These are phyloP conservation scores for Pyrrhia umbra DNA, from an alignment of 2,888 invertebrate species.

Conservation along the genomic window DNA sequence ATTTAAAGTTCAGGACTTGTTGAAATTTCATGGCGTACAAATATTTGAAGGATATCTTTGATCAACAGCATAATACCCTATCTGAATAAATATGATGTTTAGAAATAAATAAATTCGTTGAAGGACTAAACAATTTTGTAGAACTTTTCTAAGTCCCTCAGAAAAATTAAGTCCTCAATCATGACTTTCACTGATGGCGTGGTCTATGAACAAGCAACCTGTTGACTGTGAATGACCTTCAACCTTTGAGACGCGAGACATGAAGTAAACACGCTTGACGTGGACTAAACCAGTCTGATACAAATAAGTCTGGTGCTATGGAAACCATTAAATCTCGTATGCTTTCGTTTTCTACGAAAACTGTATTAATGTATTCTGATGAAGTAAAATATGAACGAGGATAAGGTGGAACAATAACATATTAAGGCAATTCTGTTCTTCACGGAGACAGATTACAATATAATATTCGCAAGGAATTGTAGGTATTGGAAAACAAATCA, in stretches of 20 bases:
- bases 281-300: constrained; percentile 38
- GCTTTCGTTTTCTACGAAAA: constrained; percentile 41
- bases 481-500: no score
- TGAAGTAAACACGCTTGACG: constrained; percentile 39
- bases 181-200: constrained; percentile 48
- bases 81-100: neutral
- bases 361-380: constrained; percentile 12
- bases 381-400: constrained; percentile 4
- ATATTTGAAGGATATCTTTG: constrained; percentile 22
- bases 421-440: no score
- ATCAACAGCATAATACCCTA: constrained; percentile 1
- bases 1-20: constrained; percentile 56
- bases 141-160: neutral
- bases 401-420: no score
- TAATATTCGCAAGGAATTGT: no score
- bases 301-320: constrained; percentile 27
- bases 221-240: constrained; percentile 45
- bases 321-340: constrained; percentile 38
- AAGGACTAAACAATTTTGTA: neutral
- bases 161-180: constrained; percentile 50
- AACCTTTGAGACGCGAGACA: constrained; percentile 37
- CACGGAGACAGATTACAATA: no score
- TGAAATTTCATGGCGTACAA: constrained; percentile 24
- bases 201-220: constrained; percentile 36
- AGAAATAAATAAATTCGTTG: neutral